phyloP scores from a whole-genome alignment of 2,888 invertebrate species.

The Apamea crenata region DNA sequence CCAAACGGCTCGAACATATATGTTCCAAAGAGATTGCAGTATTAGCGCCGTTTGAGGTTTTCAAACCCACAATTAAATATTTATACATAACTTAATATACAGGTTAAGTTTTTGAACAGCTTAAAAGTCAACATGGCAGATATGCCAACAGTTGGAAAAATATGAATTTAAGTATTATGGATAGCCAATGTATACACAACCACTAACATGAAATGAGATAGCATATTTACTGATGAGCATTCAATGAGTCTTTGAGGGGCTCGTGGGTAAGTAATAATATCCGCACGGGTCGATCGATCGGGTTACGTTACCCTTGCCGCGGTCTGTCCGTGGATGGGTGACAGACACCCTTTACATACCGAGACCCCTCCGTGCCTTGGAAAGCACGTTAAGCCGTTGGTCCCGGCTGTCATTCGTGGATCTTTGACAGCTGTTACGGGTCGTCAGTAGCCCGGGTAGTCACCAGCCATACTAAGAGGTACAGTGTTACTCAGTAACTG shows the following conservation, averaged over 20 bases:
- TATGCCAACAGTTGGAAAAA: background rate
- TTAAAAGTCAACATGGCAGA: no score
- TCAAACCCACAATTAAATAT: no score
- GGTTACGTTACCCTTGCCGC: no score
- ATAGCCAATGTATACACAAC: background rate
- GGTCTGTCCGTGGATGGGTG: background rate
- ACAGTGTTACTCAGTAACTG: background rate
- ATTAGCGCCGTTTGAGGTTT: no score
- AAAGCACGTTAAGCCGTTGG: background rate
- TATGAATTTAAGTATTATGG: background rate
- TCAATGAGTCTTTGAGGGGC: background rate
- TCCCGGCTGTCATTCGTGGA: background rate
- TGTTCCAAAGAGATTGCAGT: no score
- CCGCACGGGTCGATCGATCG: background rate
- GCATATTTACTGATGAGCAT: background rate
- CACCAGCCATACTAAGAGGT: background rate
- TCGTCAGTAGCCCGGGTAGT: background rate
- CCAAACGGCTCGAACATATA: no score
- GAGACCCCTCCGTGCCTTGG: background rate
- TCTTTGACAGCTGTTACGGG: background rate
- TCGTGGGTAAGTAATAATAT: background rate
- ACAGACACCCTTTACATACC: background rate
- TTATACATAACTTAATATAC: background rate
- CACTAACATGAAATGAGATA: background rate
- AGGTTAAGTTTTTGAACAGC: background rate